These are phyloP conservation scores for Astyanax mexicanus DNA, from an alignment of 2,797 vertebrate genomes.

Conservation along the genomic window DNA sequence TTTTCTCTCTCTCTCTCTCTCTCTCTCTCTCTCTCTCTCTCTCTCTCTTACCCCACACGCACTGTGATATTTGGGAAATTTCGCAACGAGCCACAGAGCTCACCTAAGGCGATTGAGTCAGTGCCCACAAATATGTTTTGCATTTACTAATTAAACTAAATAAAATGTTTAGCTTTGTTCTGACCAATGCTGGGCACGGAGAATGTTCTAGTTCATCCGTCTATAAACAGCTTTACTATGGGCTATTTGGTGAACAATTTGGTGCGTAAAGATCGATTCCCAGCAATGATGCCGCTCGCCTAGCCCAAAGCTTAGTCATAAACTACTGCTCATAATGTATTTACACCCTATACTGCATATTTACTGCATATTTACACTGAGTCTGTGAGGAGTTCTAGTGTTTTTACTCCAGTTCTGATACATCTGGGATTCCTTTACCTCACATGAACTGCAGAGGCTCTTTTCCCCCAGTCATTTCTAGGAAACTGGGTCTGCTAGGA, in stretches of 20 bases:
- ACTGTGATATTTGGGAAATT: constrained; percentile 46
- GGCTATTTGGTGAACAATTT: constrained; percentile 52
- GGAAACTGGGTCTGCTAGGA: no score
- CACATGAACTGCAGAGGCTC: neutral
- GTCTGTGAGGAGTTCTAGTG: neutral
- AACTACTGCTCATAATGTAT: neutral
- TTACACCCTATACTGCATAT: neutral
- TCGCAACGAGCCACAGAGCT: constrained; percentile 56
- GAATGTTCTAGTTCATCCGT: constrained; percentile 42
- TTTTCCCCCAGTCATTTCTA: neutral
- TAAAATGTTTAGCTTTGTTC: constrained; percentile 57
- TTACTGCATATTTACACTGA: neutral
- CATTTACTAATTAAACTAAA: constrained; percentile 61
- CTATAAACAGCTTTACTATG: constrained; percentile 61
- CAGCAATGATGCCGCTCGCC: constrained; percentile 50
- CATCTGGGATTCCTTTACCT: neutral
- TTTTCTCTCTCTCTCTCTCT: no score
- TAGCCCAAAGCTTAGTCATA: neutral
- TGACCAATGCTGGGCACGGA: constrained; percentile 53
- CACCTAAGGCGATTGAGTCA: constrained; percentile 57
- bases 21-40: constrained; percentile 2
- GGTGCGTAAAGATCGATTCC: constrained; percentile 45
- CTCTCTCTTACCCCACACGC: constrained; percentile 39
- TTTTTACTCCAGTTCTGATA: neutral
- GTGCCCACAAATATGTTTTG: constrained; percentile 61